These are phyloP conservation scores for Rhynchomys soricoides DNA, from an alignment of 2,113 vertebrate species.

Conservation along the genomic window DNA sequence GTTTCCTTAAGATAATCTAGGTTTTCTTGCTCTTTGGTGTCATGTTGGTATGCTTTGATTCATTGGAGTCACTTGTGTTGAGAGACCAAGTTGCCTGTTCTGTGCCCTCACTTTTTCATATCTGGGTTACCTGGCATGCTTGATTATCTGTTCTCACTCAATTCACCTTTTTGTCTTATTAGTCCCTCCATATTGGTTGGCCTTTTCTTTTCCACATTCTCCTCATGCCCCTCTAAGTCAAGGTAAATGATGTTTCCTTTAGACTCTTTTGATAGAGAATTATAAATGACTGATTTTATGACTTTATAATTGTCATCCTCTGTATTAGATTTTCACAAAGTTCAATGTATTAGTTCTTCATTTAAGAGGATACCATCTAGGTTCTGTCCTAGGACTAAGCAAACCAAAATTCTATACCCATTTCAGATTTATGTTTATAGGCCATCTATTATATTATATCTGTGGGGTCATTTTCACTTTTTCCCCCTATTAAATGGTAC, in stretches of 20 bases:
- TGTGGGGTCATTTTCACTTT: background rate
- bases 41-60: background rate
- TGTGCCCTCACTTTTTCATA: background rate
- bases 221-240: background rate
- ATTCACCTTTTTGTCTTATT: background rate
- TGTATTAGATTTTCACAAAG: too few relatives aligned
- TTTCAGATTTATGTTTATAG: background rate
- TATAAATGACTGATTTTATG: background rate
- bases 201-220: background rate
- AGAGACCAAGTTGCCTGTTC: background rate
- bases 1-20: background rate
- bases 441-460: background rate
- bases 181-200: accelerated
- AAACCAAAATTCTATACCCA: background rate
- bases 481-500: background rate
- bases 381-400: background rate
- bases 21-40: background rate
- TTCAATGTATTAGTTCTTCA: background rate
- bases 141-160: background rate
- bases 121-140: background rate
- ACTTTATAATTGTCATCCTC: background rate
- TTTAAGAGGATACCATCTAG: background rate
- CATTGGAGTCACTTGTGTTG: background rate
- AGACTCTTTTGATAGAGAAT: background rate
- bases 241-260: background rate